These are phyloP conservation scores for Epirrhoe alternata DNA, from an alignment of 2,888 invertebrate species.

Conservation along the genomic window DNA sequence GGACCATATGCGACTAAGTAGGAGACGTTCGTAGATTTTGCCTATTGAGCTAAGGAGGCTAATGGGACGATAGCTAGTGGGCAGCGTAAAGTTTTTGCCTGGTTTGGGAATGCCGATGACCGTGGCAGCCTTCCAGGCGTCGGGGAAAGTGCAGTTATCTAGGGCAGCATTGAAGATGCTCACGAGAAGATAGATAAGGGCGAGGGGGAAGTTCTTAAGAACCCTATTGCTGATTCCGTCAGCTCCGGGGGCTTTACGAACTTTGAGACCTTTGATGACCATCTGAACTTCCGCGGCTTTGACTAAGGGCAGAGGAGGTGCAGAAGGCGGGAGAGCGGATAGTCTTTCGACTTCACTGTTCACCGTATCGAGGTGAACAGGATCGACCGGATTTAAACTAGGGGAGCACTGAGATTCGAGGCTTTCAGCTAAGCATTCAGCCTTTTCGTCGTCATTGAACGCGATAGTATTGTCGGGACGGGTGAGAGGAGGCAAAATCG, in stretches of 20 bases:
- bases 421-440: no score
- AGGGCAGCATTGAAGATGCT: no score
- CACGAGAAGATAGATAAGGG: no score
- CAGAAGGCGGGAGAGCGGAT: no score
- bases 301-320: no score
- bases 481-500: neutral
- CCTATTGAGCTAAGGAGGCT: conserved; percentile 7
- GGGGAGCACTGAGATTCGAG: neutral
- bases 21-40: no score
- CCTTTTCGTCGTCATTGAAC: neutral
- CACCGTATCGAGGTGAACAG: neutral
- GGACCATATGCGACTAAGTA: neutral
- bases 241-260: conserved; percentile 16
- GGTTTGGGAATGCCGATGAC: conserved; percentile 33
- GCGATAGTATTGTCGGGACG: neutral
- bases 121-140: conserved; percentile 33
- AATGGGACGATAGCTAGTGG: conserved; percentile 22
- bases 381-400: neutral
- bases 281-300: no score
- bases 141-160: neutral
- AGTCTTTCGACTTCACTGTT: no score
- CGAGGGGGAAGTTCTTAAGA: neutral
- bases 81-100: conserved; percentile 1
- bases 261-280: no score
- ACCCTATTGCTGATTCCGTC: conserved; percentile 27